Base-by-base conservation (phyloP, 2,113 vertebrate genomes). In the Apistogramma diplotaenia region DNA sequence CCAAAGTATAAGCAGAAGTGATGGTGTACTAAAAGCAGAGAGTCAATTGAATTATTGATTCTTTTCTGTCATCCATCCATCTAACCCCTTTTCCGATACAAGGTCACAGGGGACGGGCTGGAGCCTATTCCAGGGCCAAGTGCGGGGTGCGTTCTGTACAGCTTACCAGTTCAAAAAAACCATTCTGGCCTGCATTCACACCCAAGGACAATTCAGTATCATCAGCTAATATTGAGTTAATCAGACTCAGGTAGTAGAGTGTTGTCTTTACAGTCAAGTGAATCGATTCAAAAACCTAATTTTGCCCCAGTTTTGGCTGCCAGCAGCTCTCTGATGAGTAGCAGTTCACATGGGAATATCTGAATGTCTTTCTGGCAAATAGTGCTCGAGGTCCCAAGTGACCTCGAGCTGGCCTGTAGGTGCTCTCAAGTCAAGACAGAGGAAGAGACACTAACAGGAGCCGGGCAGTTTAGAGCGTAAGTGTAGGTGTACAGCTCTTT, bases 391-490 rank as follows among this genome's bases (percentile, higher is more conserved):
- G 65, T 25, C 25, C 10, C 5, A 16, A 25, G 11, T 46, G 70
- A 72, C 75, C 75, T 76, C 75, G 5, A 76, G 3, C 54, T 77
- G 62, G 46, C 62, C 79, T 4, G 33, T 1, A 3, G 15, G 19
- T 27, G 29, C 31, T 13, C 25, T 60, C 7, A 1, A 82, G 70
- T 54, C 55, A 10, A 43, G 76, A 85, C 25, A 5, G 29, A 77
- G 58, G 49, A 72, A 59, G 75, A 81, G 62, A 70, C 79, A 49
- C 23, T 35, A 61, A 74, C 54, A 58, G 19, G 53, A 73, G 58
- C 54, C 21, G 40, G 51, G 57, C 59, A 31, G 65, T 37, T 79
- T 78, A 51, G 33, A 76, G 56, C 19, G 8, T 58, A 51, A 60
- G 61, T 55, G 8, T 55, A 56, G 55, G 74, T 54, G 81, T 37